Base-by-base conservation (phyloP, 2,797 vertebrate genomes). In the Hirundo rustica region DNA sequence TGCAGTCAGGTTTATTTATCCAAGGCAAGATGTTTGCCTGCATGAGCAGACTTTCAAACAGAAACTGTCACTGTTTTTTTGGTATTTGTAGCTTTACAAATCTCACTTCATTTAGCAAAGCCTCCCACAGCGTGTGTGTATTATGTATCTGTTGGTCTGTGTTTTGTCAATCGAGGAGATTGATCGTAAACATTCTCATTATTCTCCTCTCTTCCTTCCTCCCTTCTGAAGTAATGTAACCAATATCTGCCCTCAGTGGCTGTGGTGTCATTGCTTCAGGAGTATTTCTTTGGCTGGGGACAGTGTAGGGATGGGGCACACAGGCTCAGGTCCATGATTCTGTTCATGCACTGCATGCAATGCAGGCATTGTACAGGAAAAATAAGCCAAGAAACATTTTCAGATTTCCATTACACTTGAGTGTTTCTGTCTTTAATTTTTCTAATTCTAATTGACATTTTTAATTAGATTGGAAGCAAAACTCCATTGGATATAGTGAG, bases 401-500 rank as follows among this genome's bases (percentile, higher is more conserved):
- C 70, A 73, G 32, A 85, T 16, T 89, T 22, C 55, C 47, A 16
- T 78, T 51, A 51, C 45, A 65, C 29, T 79, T 61, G 72, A 77
- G 40, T 79, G 30, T 42, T 95, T 87, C 72, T 76, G 55, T 74
- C 67, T 95, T 71, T 81, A 76, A n/a, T 89, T 95, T 62, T 92
- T 82, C 73, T 94, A 53, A 89, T 80, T 93, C 78, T 92, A 61
- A 91, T 76, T 93, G 82, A 89, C 85, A 36, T 95, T 97, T 97
- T 96, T 94, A 88, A 96, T 94, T 93, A 96, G 89, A 96, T 96
- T 87, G 85, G 95, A 96, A 97, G 89, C 94, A 96, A 97, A 97
- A 95, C 89, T 91, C 94, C 93, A 81, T 85, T 94, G 94, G 87
- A 96, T 87, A 93, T 89, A 95, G 91, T 95, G 71, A 97, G 92